Percentiles rank a stretch among this genome's conserved stretches.
These are phyloP conservation scores for Aethes cnicana DNA, from an alignment of 2,888 invertebrate species.

Conservation along the genomic window DNA sequence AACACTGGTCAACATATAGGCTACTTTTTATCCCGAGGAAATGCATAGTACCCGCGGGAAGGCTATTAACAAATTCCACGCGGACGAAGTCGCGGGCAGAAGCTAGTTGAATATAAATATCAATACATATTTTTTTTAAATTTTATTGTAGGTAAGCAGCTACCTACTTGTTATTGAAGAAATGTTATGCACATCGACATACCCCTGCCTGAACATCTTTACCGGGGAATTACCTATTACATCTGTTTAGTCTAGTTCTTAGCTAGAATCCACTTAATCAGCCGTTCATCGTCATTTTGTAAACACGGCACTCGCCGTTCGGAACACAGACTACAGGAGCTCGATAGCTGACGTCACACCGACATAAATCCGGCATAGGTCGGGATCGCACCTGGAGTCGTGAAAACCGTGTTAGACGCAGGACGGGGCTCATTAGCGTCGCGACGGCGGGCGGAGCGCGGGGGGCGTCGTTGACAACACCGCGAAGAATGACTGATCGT, in stretches of 20 bases:
- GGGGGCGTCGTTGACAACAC: constrained; percentile 50
- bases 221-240: no score
- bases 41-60: no score
- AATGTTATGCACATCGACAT: no score
- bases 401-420: constrained; percentile 44
- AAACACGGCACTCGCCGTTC: constrained; percentile 28
- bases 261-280: background rate
- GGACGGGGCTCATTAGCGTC: constrained; percentile 73
- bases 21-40: no score
- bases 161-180: no score
- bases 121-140: no score
- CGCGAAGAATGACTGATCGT: constrained; percentile 76
- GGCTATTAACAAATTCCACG: no score
- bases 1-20: no score
- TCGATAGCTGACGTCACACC: constrained; percentile 4
- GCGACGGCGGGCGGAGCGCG: constrained; percentile 41
- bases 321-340: constrained; percentile 9
- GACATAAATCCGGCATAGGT: constrained; percentile 25
- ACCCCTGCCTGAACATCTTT: no score
- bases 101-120: no score
- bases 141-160: no score
- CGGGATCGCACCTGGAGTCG: constrained; percentile 30
- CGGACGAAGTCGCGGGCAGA: no score
- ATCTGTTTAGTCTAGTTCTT: constrained; percentile 3
- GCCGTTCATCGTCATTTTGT: constrained; percentile 3